Conservation (phyloP, 1,140 invertebrate genomes). For the Drosophila pandora region DNA sequence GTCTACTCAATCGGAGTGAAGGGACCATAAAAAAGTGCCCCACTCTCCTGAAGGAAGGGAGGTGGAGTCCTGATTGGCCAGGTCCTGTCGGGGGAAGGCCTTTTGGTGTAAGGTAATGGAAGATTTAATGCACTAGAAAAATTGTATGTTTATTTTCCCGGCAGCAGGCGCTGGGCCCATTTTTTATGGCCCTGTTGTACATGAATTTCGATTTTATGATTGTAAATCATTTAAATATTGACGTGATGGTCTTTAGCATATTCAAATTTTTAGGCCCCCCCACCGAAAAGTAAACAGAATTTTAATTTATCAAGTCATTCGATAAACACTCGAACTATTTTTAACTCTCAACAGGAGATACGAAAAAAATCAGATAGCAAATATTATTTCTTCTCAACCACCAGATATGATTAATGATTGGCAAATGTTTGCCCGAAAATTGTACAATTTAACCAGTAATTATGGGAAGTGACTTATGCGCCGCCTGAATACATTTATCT, state of each 20-base stretch:
- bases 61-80: slow-evolving; percentile 17
- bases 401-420: slow-evolving; percentile 35
- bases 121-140: slow-evolving; percentile 55
- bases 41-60: slow-evolving; percentile 13
- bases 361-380: too few relatives aligned
- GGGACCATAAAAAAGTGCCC: slow-evolving; percentile 53
- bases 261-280: not conserved
- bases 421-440: slow-evolving; percentile 18
- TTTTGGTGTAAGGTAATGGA: not conserved
- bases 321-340: too few relatives aligned
- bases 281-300: not conserved
- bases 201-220: slow-evolving; percentile 40
- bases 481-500: slow-evolving; percentile 37
- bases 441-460: slow-evolving; percentile 45
- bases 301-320: not conserved
- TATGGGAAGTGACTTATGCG: slow-evolving; percentile 47
- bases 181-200: slow-evolving; percentile 18
- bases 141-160: slow-evolving; percentile 41
- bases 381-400: not conserved
- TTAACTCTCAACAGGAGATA: too few relatives aligned
- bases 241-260: slow-evolving; percentile 1
- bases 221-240: slow-evolving; percentile 43
- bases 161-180: not conserved
- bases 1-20: slow-evolving; percentile 58
- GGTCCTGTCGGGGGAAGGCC: not conserved